Evolutionary conservation across 2,888 invertebrate species (phyloP), one percentile per base, ranked within the genome.

Genomic region (Lasioglossum calceatum): DNA sequence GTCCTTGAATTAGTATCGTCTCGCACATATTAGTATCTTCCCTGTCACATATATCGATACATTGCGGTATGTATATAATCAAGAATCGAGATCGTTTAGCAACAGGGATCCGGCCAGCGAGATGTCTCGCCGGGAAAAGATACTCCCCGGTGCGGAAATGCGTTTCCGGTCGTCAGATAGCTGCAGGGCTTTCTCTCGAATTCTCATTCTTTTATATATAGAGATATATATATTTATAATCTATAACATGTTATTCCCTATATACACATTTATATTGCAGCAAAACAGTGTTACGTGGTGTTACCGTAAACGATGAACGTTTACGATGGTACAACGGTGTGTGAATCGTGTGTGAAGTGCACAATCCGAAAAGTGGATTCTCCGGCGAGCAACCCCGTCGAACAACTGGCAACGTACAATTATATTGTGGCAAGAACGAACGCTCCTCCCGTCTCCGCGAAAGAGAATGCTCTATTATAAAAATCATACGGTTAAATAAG

Each of bases 251-350:
- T 92, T 93, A 91, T 85, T 91, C 86, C 88, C 93, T 95, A 95
- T 95, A 94, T 95, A 95, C 94, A 95, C 95, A 95, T 94, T 95
- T 95, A 95, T 95, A 95, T 94, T 95, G 94, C 94, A 94, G 93
- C 94, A 94, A 95, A 94, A 91, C 86, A 89, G 85, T 91, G 81
- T 89, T 39, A 82, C 88, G 85, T 89, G 71, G 42, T 91, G 58
- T 58, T 92, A 90, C 87, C 87, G 86, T 88, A 86, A 79, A 82
- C 73, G 44, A 44, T 44, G 44, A 84, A 85, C 71, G 14, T 23
- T 39, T 36, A 70, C 89, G 81, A 85, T 75, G 75, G 88, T 89
- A 85, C 80, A 86, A 87, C 84, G 77, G 76, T 82, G 82, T 71
- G 50, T 84, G 77, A 85, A 72, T 82, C 71, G 81, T 79, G 82